These are phyloP conservation scores for Danio albolineatus DNA, from an alignment of 2,797 vertebrate species.

Conservation along the genomic window DNA sequence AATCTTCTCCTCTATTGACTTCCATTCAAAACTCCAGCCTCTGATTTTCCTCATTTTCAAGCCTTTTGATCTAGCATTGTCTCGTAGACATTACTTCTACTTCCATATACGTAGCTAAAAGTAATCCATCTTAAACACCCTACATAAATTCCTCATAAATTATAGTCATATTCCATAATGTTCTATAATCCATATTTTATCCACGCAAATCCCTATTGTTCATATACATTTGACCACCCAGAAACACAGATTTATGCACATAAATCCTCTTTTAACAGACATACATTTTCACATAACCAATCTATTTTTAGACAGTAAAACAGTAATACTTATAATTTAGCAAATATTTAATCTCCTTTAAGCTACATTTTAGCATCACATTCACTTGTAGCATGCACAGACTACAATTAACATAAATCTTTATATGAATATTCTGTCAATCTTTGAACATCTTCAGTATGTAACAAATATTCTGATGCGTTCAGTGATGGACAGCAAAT, in stretches of 20 bases:
- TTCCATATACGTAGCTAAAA: not conserved
- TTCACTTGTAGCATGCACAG: not conserved
- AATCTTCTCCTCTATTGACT: slow-evolving; percentile 9
- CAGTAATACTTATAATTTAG: not conserved
- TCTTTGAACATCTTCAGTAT: too few species aligned
- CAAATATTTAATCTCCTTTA: not conserved
- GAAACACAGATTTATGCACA: not conserved
- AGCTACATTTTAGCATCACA: not conserved
- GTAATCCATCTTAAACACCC: not conserved
- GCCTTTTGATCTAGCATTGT: not conserved
- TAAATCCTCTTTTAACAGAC: not conserved
- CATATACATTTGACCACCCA: not conserved
- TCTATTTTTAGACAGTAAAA: not conserved
- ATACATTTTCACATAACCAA: not conserved
- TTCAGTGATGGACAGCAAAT: too few species aligned
- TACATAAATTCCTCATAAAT: not conserved
- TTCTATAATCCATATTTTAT: not conserved
- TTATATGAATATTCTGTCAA: too few species aligned
- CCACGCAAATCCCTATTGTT: slow-evolving; percentile 4
- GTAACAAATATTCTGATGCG: too few species aligned
- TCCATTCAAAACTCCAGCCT: slow-evolving; percentile 17
- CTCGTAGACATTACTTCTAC: not conserved
- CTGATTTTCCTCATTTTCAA: not conserved
- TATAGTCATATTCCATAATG: not conserved
- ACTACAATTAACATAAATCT: too few species aligned